Evolutionary conservation across 1,140 invertebrate species (phyloP).

Genomic region (Nasonia vitripennis): DNA sequence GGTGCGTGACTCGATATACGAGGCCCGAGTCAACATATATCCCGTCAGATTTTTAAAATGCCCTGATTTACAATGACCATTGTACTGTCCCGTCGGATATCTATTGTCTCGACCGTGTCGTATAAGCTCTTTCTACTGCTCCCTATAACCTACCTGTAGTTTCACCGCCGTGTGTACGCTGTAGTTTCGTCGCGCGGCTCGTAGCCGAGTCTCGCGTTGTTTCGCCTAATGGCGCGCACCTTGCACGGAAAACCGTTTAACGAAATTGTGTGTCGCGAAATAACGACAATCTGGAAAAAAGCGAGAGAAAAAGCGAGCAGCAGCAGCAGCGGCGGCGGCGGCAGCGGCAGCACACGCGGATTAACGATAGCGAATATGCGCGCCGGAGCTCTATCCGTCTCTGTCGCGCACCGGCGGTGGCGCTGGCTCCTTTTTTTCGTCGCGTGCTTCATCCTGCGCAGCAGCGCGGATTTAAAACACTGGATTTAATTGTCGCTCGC

Average conservation of each 20-base stretch:
- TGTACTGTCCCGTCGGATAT: constrained; percentile 69
- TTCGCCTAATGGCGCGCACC: constrained; percentile 42
- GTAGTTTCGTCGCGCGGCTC: neutral
- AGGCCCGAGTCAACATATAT: constrained; percentile 71
- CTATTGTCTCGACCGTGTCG: constrained; percentile 65
- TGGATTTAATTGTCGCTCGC: constrained; percentile 21
- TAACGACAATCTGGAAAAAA: constrained; percentile 22
- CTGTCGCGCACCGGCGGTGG: neutral
- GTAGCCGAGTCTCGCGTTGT: neutral
- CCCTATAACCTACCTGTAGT: neutral
- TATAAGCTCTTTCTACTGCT: constrained; percentile 30
- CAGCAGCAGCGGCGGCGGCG: neutral
- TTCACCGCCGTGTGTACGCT: neutral
- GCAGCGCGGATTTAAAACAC: constrained; percentile 18
- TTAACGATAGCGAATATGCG: constrained; percentile 23
- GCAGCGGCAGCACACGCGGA: neutral
- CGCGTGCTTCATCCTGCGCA: neutral
- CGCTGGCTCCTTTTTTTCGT: neutral
- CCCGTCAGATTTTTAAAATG: constrained; percentile 72
- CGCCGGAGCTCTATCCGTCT: neutral
- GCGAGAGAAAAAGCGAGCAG: constrained; percentile 17
- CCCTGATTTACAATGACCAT: constrained; percentile 73
- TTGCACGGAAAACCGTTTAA: constrained; percentile 44
- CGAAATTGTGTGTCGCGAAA: constrained; percentile 25
- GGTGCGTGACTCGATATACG: constrained; percentile 70